Evolutionary conservation across 2,888 invertebrate species (phyloP).

Genomic region (Crossocerus cetratus): DNA sequence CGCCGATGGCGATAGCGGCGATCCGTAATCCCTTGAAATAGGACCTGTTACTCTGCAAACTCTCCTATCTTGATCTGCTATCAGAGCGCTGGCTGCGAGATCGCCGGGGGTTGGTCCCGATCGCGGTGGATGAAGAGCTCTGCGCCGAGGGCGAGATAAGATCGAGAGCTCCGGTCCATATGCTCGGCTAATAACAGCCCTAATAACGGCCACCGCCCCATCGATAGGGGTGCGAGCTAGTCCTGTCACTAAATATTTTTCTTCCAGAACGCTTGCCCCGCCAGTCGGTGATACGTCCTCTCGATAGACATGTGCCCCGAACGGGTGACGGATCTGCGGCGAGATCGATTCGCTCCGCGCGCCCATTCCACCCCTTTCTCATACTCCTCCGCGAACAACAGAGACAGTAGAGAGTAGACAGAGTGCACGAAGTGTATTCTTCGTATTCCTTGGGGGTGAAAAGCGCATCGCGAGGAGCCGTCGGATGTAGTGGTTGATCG

Average conservation of each 20-base stretch:
- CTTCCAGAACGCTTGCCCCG: slow-evolving; percentile 68
- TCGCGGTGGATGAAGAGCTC: not conserved
- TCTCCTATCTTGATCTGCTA: slow-evolving; percentile 37
- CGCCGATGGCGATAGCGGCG: slow-evolving; percentile 48
- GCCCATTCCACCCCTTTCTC: too few relatives aligned
- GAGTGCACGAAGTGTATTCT: too few relatives aligned
- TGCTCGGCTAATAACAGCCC: slow-evolving; percentile 75
- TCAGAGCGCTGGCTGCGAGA: slow-evolving; percentile 40
- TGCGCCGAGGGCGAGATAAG: slow-evolving; percentile 46
- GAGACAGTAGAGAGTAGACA: too few relatives aligned
- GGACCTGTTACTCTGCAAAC: slow-evolving; percentile 72
- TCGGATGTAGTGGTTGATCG: not conserved
- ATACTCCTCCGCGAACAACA: too few relatives aligned
- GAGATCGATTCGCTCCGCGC: slow-evolving; percentile 29
- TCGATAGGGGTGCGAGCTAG: slow-evolving; percentile 45
- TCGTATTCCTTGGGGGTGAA: not conserved
- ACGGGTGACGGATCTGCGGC: slow-evolving; percentile 24
- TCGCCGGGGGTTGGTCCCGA: slow-evolving; percentile 19
- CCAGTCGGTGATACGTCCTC: slow-evolving; percentile 56
- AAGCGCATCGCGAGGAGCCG: not conserved
- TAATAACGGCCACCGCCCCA: slow-evolving; percentile 70
- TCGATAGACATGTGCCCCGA: slow-evolving; percentile 37
- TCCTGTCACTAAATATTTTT: slow-evolving; percentile 76
- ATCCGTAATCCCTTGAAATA: slow-evolving; percentile 74
- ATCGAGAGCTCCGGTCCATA: slow-evolving; percentile 73